These are phyloP conservation scores for Argya squamiceps DNA, from an alignment of 2,797 vertebrate genomes.

Conservation along the genomic window DNA sequence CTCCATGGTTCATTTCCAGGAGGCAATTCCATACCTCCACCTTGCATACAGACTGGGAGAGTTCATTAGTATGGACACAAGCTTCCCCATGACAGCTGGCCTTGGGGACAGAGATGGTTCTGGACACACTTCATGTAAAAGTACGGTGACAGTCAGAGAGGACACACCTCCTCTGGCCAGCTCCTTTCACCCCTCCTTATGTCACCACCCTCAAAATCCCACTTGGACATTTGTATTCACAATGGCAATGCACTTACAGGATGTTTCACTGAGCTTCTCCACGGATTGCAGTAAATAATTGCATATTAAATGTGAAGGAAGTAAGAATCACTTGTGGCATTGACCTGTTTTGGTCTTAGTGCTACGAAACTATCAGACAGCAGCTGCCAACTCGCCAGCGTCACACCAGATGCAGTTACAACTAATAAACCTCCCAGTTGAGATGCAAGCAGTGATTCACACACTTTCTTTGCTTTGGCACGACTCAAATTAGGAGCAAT, in stretches of 20 bases:
- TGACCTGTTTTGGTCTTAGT: background rate
- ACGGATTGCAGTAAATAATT: accelerated
- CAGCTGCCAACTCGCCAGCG: background rate
- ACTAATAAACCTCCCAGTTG: background rate
- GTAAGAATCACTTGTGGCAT: background rate
- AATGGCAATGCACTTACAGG: background rate
- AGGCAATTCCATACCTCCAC: background rate
- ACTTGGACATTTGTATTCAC: background rate
- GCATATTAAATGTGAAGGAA: background rate
- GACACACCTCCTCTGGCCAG: background rate
- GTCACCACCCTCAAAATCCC: background rate
- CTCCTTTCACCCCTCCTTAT: background rate
- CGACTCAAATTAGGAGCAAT: background rate
- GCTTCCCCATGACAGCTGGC: background rate
- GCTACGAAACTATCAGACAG: background rate
- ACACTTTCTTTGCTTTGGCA: background rate
- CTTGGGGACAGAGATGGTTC: accelerated
- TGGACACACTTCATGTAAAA: background rate
- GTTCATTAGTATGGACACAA: background rate
- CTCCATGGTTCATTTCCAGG: background rate
- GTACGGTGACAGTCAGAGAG: background rate
- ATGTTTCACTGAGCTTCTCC: background rate
- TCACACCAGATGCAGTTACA: background rate
- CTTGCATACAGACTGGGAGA: background rate
- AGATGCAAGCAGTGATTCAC: background rate